A percentile compares a stretch with the other conserved stretches of the same genome.
Conservation (phyloP, 1,140 invertebrate species). For the Aphelenchoides fujianensis region DNA sequence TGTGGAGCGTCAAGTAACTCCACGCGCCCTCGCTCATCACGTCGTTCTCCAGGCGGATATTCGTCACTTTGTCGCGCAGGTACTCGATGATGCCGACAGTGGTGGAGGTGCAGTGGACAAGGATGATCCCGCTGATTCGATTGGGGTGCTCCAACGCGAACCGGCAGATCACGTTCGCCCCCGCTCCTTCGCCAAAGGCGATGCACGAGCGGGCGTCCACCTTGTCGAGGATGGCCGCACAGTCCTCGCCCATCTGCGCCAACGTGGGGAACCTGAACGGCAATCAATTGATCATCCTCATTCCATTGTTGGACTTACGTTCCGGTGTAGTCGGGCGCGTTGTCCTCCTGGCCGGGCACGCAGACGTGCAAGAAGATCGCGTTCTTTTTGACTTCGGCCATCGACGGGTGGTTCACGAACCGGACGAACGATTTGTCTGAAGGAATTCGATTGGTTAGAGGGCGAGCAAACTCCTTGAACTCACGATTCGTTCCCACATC, state of each 20-base stretch:
- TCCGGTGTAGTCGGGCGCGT: slow-evolving; percentile 71
- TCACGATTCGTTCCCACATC: slow-evolving; percentile 84
- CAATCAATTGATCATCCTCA: slow-evolving; percentile 19
- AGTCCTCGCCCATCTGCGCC: slow-evolving; percentile 77
- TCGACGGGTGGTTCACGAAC: slow-evolving; percentile 74
- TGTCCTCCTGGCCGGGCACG: slow-evolving; percentile 81
- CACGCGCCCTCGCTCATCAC: slow-evolving; percentile 74
- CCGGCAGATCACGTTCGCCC: slow-evolving; percentile 79
- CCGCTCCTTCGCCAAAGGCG: slow-evolving; percentile 81
- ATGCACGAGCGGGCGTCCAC: slow-evolving; percentile 72
- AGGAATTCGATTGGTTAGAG: slow-evolving; percentile 36
- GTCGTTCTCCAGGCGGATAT: slow-evolving; percentile 69
- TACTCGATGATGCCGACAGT: slow-evolving; percentile 79
- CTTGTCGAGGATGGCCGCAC: slow-evolving; percentile 77
- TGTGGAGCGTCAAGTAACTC: slow-evolving; percentile 80
- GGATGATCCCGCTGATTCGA: slow-evolving; percentile 70
- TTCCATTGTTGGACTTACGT: slow-evolving; percentile 65
- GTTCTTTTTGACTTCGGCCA: slow-evolving; percentile 78
- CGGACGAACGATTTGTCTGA: slow-evolving; percentile 65
- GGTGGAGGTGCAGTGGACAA: slow-evolving; percentile 83
- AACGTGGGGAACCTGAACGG: slow-evolving; percentile 73
- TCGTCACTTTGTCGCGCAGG: slow-evolving; percentile 70
- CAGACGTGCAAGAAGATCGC: slow-evolving; percentile 84
- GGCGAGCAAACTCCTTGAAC: slow-evolving; percentile 62
- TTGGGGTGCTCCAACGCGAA: slow-evolving; percentile 77